These are phyloP conservation scores for Zosterops hypoxanthus DNA, from an alignment of 2,113 vertebrate species.

Conservation along the genomic window DNA sequence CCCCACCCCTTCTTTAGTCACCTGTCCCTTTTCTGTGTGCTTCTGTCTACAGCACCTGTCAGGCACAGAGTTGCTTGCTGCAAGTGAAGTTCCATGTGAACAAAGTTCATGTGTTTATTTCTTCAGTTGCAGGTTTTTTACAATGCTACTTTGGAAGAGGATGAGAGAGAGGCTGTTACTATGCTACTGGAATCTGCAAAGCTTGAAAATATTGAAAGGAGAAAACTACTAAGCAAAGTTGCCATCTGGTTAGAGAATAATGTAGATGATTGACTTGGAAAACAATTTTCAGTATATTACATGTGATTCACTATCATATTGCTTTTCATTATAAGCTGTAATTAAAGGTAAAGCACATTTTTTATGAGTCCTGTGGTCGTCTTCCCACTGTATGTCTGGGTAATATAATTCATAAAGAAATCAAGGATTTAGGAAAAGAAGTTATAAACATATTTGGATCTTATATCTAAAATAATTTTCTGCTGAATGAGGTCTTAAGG, in stretches of 20 bases:
- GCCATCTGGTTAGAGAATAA: slow-evolving; percentile 74
- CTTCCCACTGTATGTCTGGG: background rate
- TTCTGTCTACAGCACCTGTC: background rate
- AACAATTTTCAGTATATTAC: background rate
- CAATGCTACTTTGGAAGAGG: slow-evolving; percentile 65
- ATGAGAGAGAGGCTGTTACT: slow-evolving; percentile 18
- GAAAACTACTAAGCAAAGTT: slow-evolving; percentile 16
- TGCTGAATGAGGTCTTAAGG: background rate
- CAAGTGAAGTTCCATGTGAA: background rate
- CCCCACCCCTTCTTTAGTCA: background rate
- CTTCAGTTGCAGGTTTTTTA: slow-evolving; percentile 76
- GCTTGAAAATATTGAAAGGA: slow-evolving; percentile 55
- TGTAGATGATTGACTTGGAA: slow-evolving; percentile 13
- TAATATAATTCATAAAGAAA: background rate
- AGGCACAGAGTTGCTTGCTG: background rate
- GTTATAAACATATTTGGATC: background rate
- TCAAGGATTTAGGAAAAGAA: background rate
- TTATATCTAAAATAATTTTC: background rate
- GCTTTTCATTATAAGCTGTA: background rate
- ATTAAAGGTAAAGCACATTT: background rate
- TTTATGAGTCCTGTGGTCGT: background rate
- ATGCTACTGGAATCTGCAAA: slow-evolving; percentile 55
- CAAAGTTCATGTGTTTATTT: background rate
- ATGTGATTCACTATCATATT: background rate
- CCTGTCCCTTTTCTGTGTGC: background rate